These are phyloP conservation scores for Smutsia gigantea DNA, from an alignment of 2,797 vertebrate species.

Conservation along the genomic window DNA sequence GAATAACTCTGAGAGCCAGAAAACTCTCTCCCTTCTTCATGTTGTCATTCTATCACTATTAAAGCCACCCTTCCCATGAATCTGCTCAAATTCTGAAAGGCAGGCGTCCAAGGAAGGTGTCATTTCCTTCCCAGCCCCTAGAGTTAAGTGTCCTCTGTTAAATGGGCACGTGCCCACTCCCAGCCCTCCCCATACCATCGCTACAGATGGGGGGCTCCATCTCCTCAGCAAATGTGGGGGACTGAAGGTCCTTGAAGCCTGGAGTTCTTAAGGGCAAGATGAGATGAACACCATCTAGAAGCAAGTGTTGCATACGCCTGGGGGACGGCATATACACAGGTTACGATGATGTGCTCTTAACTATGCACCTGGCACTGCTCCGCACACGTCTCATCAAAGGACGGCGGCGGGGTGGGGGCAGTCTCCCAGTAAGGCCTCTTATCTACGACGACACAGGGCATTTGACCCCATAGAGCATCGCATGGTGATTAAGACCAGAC, in stretches of 20 bases:
- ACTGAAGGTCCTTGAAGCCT: background rate
- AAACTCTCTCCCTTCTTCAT: accelerated
- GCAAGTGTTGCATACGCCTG: accelerated
- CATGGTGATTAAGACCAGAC: background rate
- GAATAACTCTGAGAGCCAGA: background rate
- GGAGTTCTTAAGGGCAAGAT: background rate
- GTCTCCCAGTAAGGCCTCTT: background rate
- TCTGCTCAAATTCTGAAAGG: background rate
- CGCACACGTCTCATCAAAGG: background rate
- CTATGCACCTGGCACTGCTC: background rate
- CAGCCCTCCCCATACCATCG: accelerated
- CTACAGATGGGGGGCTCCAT: no score
- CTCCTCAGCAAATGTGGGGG: background rate
- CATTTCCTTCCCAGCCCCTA: background rate
- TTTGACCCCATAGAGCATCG: background rate
- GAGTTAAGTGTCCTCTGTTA: background rate
- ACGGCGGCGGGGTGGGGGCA: accelerated
- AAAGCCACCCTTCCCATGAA: background rate
- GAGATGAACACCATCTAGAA: background rate
- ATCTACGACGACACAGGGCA: accelerated
- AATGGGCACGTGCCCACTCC: accelerated
- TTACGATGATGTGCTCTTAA: background rate
- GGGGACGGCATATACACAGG: accelerated
- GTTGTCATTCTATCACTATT: background rate
- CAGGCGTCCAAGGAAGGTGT: accelerated